phyloP scores from a whole-genome alignment of 2,888 invertebrate genomes.

The Oscheius sp. region DNA sequence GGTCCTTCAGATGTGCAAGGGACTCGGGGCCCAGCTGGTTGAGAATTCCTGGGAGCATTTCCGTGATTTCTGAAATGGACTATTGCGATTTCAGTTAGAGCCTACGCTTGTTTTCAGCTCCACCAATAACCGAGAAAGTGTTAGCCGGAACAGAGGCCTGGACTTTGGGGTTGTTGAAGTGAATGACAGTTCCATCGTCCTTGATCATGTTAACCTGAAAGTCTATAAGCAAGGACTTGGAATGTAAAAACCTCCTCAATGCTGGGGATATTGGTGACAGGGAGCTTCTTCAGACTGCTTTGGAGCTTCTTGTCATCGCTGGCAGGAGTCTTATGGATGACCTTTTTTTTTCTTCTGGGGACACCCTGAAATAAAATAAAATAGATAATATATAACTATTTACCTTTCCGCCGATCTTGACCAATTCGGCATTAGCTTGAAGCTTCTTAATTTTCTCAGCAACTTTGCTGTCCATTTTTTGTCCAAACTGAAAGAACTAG shows the following conservation, averaged over 20 bases:
- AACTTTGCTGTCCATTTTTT: slow-evolving; percentile 53
- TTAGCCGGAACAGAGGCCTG: slow-evolving; percentile 98
- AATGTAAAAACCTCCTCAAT: slow-evolving; percentile 99
- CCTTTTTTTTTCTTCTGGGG: slow-evolving; percentile 99
- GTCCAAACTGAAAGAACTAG: too few species aligned
- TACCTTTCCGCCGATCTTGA: slow-evolving; percentile 70
- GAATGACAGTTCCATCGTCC: slow-evolving; percentile 98
- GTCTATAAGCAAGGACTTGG: too few species aligned
- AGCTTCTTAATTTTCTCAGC: slow-evolving; percentile 70
- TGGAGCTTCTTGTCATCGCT: slow-evolving; percentile 99
- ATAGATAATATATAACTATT: too few species aligned
- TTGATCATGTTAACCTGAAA: slow-evolving; percentile 99
- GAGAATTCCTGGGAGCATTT: slow-evolving; percentile 96
- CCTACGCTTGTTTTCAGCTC: slow-evolving; percentile 88
- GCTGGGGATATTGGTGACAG: slow-evolving; percentile 97
- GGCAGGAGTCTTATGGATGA: slow-evolving; percentile 96
- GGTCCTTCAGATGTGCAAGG: slow-evolving; percentile 88
- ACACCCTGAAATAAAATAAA: slow-evolving; percentile 79
- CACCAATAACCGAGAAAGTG: slow-evolving; percentile 98
- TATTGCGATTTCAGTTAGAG: background rate
- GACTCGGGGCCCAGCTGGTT: slow-evolving; percentile 97
- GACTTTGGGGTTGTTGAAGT: slow-evolving; percentile 99
- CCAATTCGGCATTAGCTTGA: slow-evolving; percentile 67
- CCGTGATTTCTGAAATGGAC: slow-evolving; percentile 82
- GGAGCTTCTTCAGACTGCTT: slow-evolving; percentile 94